Evolutionary conservation across 2,797 vertebrate genomes (phyloP).

Genomic region (Holocentrus rufus): DNA sequence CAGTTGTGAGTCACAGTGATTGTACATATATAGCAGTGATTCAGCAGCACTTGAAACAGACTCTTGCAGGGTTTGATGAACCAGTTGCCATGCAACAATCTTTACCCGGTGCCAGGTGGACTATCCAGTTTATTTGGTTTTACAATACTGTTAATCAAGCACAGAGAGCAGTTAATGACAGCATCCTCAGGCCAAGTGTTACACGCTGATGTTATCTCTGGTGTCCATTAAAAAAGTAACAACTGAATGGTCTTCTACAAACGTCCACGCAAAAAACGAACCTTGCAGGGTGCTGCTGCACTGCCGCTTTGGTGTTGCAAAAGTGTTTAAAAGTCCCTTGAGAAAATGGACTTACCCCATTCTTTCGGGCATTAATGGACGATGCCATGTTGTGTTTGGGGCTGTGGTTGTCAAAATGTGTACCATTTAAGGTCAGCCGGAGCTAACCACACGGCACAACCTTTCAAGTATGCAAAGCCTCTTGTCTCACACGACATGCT

Average conservation of each 20-base stretch:
- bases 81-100: constrained; percentile 81
- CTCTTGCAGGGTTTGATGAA: constrained; percentile 64
- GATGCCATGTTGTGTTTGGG: constrained; percentile 30
- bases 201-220: constrained; percentile 17
- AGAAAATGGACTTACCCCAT: constrained; percentile 9
- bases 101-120: constrained; percentile 71
- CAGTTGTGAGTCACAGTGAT: constrained; percentile 67
- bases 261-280: constrained; percentile 1
- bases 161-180: constrained; percentile 45
- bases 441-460: constrained; percentile 22
- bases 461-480: constrained; percentile 43
- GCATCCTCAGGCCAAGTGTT: constrained; percentile 11
- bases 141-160: constrained; percentile 53
- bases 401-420: constrained; percentile 26
- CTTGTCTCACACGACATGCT: constrained; percentile 22
- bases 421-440: constrained; percentile 43
- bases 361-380: constrained; percentile 7
- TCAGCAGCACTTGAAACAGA: constrained; percentile 65
- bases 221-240: constrained; percentile 29
- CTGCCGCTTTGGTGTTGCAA: not conserved
- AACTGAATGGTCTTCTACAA: constrained; percentile 27
- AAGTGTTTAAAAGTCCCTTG: not conserved
- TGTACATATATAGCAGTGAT: constrained; percentile 66
- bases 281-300: constrained; percentile 10
- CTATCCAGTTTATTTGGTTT: constrained; percentile 69